Evolutionary conservation across 1,140 invertebrate species (phyloP), one percentile per base, ranked within the genome.

Genomic region (Mesaphorura yosii): DNA sequence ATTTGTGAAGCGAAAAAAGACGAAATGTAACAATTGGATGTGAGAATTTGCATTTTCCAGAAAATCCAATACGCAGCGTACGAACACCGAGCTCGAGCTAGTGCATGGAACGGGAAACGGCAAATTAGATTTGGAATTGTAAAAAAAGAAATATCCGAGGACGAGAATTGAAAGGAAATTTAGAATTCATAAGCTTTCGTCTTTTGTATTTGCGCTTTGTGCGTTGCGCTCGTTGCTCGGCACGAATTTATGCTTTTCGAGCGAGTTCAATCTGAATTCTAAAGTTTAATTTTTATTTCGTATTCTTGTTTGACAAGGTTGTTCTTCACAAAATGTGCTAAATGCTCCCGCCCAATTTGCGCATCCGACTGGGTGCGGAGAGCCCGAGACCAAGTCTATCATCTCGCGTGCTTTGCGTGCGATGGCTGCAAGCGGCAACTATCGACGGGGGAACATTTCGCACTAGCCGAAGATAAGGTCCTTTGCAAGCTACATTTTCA

Each of bases 351-450:
- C 46, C 80, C 81, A 55, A 93, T 98, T 64, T 85, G 86, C 7
- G 80, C 92, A 1, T 86, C 88, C 14, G 94, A 98, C 72, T 98
- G 95, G 95, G 92, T 98, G 55, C 75, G 95, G 51, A 81, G 90
- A 29, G 48, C 54, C 31, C 31, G 55, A 42, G 85, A 92, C 62
- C 82, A 89, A 67, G 87, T 98, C 17, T 98, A 96, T 71, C 95
- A 98, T 71, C 73, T 98, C 66, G 94, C 95, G 2, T 98, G 95
- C 73, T 98, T 98, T 72, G 88, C 92, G 6, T 98, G 95, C 68
- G 90, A 97, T 69, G 85, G 87, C 37, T 98, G 95, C 70, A 93
- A 94, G 63, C 76, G 94, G 25, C 95, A 98, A 70, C 74, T 98
- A 28, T 91, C 86, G 38, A 98, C 93, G 0, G 93, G 93, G 0